phyloP scores from a whole-genome alignment of 1,140 invertebrate species.

The Heterodera schachtii region DNA sequence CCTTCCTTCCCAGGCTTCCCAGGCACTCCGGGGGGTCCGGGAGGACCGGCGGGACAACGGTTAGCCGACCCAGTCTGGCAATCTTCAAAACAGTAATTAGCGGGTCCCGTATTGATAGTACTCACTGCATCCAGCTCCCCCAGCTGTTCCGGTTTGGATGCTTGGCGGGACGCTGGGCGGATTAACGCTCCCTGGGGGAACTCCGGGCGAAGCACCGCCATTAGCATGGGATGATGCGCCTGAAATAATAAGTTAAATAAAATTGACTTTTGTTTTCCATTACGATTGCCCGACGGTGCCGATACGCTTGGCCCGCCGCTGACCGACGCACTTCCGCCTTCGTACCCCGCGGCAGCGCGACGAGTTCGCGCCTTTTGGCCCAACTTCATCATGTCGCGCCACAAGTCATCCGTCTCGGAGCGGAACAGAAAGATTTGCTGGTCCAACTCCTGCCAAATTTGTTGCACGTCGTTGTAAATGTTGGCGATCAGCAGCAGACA shows the following conservation, averaged over 20 bases:
- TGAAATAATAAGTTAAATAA: not conserved
- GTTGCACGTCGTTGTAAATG: conserved; percentile 61
- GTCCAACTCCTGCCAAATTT: conserved; percentile 61
- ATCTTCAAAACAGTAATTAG: conserved; percentile 18
- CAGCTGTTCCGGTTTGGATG: conserved; percentile 22
- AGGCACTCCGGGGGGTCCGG: conserved; percentile 54
- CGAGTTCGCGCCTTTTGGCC: conserved; percentile 35
- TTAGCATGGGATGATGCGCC: not conserved
- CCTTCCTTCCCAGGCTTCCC: conserved; percentile 52
- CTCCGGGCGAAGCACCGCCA: conserved; percentile 8
- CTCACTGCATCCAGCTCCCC: conserved; percentile 44
- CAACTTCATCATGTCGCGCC: conserved; percentile 57
- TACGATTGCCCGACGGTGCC: not conserved
- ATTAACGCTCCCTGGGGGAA: conserved; percentile 31
- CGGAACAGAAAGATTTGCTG: conserved; percentile 57
- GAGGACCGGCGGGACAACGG: conserved; percentile 63
- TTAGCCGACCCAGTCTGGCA: conserved; percentile 52
- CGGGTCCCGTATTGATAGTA: not conserved
- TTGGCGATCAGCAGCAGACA: conserved; percentile 55
- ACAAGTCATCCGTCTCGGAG: conserved; percentile 60
- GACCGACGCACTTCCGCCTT: conserved; percentile 25
- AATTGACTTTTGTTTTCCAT: too few relatives aligned
- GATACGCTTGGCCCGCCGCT: not conserved
- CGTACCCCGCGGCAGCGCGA: conserved; percentile 49
- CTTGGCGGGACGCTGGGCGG: conserved; percentile 54